Base-by-base conservation (phyloP, 2,797 vertebrate genomes). In the Lateolabrax maculatus region DNA sequence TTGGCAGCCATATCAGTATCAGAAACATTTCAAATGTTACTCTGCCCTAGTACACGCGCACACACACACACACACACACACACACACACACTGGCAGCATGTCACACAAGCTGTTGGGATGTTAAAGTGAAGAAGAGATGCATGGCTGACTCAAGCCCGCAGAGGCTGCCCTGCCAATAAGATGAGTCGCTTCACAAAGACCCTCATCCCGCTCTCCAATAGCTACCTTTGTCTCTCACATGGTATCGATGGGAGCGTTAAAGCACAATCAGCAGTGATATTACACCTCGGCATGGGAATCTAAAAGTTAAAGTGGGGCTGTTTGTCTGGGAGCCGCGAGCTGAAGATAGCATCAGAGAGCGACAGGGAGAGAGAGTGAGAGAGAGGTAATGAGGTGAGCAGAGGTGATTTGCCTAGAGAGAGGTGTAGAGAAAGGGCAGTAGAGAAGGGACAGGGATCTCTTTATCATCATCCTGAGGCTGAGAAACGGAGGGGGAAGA, bases 221-320 rank as follows among this genome's bases (percentile, higher is more conserved):
- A 66, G 75, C 75, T 61, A 55, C 77, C 78, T 66, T 62, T 56
- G 83, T 83, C 51, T 57, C 86, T 79, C 67, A 46, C 49, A 21
- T 37, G 39, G 39, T 86, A 92, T 90, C 61, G 80, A 94, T 93
- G 89, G 75, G 71, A 80, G 88, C 75, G 88, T 93, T 87, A 91
- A 90, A 92, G 79, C 87, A 84, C 91, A 92, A 94, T 95, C 93
- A 94, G 74, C 77, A 61, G 64, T 71, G 86, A 93, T 90, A 89
- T 93, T 94, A 92, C 85, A 88, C 71, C 89, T 73, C 73, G 34
- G 89, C 89, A 80, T 68, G 75, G 79, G 85, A 87, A 93, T 90
- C 91, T 85, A 89, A 91, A 92, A 88, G 85, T 89, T 83, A 92
- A 87, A 90, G 87, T 86, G 81, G 58, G 60, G 79, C 88, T 83